Percentiles rank a stretch among this genome's conserved stretches.
These are phyloP conservation scores for Coelinius sp. DNA, from an alignment of 2,888 invertebrate species.

Conservation along the genomic window DNA sequence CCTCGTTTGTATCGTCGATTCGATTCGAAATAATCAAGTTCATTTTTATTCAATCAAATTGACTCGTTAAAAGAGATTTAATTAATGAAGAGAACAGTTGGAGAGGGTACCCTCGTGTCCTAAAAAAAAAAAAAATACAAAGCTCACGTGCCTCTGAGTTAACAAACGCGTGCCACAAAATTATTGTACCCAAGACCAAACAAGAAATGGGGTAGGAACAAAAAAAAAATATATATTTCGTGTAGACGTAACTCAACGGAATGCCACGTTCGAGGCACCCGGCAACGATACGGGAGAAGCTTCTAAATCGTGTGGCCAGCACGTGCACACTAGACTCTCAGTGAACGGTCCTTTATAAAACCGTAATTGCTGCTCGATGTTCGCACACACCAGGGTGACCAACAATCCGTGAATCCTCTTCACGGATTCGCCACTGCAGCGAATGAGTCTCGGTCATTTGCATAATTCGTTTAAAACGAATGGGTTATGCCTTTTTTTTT, in stretches of 20 bases:
- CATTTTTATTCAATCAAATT: background rate
- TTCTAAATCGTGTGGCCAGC: conserved; percentile 18
- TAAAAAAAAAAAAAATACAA: conserved; percentile 8
- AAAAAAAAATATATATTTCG: conserved; percentile 15
- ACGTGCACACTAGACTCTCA: conserved; percentile 12
- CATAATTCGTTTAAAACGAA: conserved; percentile 32
- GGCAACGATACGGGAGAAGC: background rate
- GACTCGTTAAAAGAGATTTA: background rate
- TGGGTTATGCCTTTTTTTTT: background rate
- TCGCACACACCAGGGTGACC: conserved; percentile 32
- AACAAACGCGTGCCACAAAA: conserved; percentile 32
- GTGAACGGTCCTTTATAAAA: conserved; percentile 33
- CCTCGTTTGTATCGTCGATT: conserved; percentile 49
- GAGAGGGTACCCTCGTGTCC: background rate
- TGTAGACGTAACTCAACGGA: conserved; percentile 33
- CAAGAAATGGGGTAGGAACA: conserved; percentile 9
- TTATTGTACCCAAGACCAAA: conserved; percentile 21
- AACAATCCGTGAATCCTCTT: conserved; percentile 40
- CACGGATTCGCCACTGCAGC: conserved; percentile 1
- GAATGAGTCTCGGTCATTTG: conserved; percentile 12
- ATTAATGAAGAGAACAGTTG: background rate
- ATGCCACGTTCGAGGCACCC: conserved; percentile 9
- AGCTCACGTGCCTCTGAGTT: conserved; percentile 36
- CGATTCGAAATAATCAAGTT: conserved; percentile 8
- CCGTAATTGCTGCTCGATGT: conserved; percentile 37